These are phyloP conservation scores for Noctua pronuba DNA, from an alignment of 2,888 invertebrate genomes.

Conservation along the genomic window DNA sequence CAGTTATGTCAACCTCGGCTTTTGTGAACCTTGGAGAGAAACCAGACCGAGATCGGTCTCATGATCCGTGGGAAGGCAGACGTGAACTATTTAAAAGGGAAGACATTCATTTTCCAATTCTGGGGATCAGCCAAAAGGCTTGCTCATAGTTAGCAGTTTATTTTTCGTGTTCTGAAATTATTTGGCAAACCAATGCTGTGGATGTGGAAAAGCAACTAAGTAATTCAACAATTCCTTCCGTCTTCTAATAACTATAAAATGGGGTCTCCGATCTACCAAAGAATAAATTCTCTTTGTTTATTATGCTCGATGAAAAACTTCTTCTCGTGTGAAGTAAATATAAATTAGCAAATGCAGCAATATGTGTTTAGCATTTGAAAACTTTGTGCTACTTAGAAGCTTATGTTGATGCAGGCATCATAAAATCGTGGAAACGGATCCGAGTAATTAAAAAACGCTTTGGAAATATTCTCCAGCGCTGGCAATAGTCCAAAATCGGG, in stretches of 20 bases:
- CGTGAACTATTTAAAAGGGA: slow-evolving; percentile 4
- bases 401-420: neutral
- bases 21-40: slow-evolving; percentile 43
- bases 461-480: slow-evolving; percentile 51
- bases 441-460: slow-evolving; percentile 13
- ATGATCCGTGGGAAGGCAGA: slow-evolving; percentile 44
- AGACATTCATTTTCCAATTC: slow-evolving; percentile 4
- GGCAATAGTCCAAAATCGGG: slow-evolving; percentile 48
- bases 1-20: slow-evolving; percentile 60
- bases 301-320: neutral
- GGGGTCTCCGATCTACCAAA: neutral
- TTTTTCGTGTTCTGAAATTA: neutral
- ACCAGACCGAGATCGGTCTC: slow-evolving; percentile 45
- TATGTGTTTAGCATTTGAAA: neutral
- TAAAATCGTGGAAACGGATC: neutral
- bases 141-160: neutral
- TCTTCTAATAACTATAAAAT: neutral
- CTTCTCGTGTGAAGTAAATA: neutral
- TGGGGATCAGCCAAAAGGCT: slow-evolving; percentile 18
- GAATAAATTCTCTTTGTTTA: neutral
- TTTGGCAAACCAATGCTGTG: neutral
- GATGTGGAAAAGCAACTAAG: neutral
- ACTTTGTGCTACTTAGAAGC: neutral
- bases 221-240: neutral
- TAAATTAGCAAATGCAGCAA: neutral